phyloP scores from a whole-genome alignment of 2,797 vertebrate genomes.

The Synanceia verrucosa region DNA sequence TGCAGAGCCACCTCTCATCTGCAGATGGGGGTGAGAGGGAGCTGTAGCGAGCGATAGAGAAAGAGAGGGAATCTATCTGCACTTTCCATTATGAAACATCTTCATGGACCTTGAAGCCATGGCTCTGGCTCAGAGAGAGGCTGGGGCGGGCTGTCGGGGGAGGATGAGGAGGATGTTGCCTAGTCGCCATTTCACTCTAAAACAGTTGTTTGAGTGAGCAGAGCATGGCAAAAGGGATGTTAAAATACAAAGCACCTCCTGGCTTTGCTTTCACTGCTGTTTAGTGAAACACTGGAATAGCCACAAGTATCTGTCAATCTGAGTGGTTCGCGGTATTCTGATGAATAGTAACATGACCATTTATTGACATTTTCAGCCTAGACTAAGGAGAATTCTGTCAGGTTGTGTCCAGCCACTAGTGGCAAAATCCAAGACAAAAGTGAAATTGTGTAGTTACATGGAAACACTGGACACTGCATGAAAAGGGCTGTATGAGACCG shows the following conservation, averaged over 20 bases:
- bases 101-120: slow-evolving; percentile 48
- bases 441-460: no score
- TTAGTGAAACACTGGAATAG: not conserved
- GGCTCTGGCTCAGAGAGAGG: slow-evolving; percentile 19
- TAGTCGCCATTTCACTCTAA: slow-evolving; percentile 21
- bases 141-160: not conserved
- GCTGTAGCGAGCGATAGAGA: not conserved
- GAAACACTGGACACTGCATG: no score
- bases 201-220: slow-evolving; percentile 19
- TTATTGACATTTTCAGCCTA: not conserved
- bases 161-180: slow-evolving; percentile 22
- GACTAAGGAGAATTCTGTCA: not conserved
- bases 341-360: no score
- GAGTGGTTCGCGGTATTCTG: not conserved
- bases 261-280: slow-evolving; percentile 17
- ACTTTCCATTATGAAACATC: slow-evolving; percentile 55
- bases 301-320: not conserved
- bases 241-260: not conserved
- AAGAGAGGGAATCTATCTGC: not conserved
- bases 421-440: not conserved
- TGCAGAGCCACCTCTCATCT: slow-evolving; percentile 52
- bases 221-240: slow-evolving; percentile 33
- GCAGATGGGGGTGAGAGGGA: slow-evolving; percentile 34
- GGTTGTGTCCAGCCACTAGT: not conserved
- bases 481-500: no score